Evolutionary conservation across 2,888 invertebrate species (phyloP).

Genomic region (Dichetophora obliterata): DNA sequence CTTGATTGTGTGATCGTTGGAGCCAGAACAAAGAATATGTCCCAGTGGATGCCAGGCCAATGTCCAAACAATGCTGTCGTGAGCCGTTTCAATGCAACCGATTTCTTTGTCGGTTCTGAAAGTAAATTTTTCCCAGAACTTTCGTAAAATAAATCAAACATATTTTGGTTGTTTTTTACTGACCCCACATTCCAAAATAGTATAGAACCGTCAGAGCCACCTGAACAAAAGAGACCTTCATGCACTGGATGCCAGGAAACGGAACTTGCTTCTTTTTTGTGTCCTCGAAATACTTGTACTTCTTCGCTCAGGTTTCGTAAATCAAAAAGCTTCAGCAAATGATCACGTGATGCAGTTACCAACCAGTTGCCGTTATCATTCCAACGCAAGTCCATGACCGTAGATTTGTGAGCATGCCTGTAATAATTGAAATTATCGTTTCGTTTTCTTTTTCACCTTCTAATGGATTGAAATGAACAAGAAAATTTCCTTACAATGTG

Average conservation of each 20-base stretch:
- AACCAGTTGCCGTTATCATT: slow-evolving; percentile 99
- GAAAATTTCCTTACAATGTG: slow-evolving; percentile 80
- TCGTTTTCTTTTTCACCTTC: neutral
- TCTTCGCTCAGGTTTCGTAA: slow-evolving; percentile 95
- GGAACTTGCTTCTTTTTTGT: slow-evolving; percentile 98
- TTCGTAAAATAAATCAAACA: neutral
- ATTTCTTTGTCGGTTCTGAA: slow-evolving; percentile 95
- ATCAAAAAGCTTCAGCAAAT: slow-evolving; percentile 97
- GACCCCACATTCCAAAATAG: slow-evolving; percentile 99
- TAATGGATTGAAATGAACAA: neutral
- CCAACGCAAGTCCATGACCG: slow-evolving; percentile 99
- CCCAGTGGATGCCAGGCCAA: slow-evolving; percentile 99
- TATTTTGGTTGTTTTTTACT: slow-evolving; percentile 54
- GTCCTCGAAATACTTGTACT: slow-evolving; percentile 97
- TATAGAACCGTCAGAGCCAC: slow-evolving; percentile 98
- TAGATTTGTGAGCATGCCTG: slow-evolving; percentile 98
- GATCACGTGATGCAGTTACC: slow-evolving; percentile 97
- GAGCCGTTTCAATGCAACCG: slow-evolving; percentile 97
- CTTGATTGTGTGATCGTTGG: slow-evolving; percentile 99
- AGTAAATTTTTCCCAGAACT: slow-evolving; percentile 3
- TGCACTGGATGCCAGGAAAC: slow-evolving; percentile 99
- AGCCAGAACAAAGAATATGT: slow-evolving; percentile 97
- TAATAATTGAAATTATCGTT: neutral
- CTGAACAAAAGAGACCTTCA: slow-evolving; percentile 96
- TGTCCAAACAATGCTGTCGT: slow-evolving; percentile 99